A percentile compares a stretch with the other conserved stretches of the same genome.
These are phyloP conservation scores for Hypsibius dujardini DNA, from an alignment of 1,140 invertebrate species.

Conservation along the genomic window DNA sequence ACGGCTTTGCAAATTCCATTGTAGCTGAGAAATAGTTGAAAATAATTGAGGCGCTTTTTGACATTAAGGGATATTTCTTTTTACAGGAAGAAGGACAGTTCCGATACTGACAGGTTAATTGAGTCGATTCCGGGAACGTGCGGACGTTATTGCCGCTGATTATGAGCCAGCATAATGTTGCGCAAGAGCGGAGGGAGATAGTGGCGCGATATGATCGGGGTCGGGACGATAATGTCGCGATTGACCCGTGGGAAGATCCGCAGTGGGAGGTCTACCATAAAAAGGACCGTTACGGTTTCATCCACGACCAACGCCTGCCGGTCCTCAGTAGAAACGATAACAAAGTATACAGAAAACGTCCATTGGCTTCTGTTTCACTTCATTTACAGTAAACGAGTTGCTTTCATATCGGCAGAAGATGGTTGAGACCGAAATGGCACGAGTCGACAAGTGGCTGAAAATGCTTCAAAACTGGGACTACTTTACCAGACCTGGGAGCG, in stretches of 20 bases:
- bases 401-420: conserved; percentile 22
- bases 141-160: too few relatives aligned
- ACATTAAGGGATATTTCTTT: too few relatives aligned
- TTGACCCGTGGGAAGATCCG: conserved; percentile 94
- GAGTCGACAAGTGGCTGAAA: conserved; percentile 90
- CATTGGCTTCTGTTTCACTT: too few relatives aligned
- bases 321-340: neutral
- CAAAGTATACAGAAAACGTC: conserved; percentile 2
- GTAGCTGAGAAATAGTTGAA: too few relatives aligned
- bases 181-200: too few relatives aligned
- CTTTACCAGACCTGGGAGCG: conserved; percentile 26
- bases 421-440: conserved; percentile 49
- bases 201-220: conserved; percentile 36
- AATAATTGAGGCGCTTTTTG: too few relatives aligned
- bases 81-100: too few relatives aligned
- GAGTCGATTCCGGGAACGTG: too few relatives aligned
- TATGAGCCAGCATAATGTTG: too few relatives aligned
- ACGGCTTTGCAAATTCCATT: too few relatives aligned
- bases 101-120: too few relatives aligned
- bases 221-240: conserved; percentile 65
- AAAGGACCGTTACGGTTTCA: conserved; percentile 91
- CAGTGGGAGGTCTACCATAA: conserved; percentile 80
- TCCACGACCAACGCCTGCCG: conserved; percentile 43
- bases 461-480: conserved; percentile 66
- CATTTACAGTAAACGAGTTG: conserved; percentile 3